Evolutionary conservation across 2,797 vertebrate genomes (phyloP), one percentile per base, ranked within the genome.

Genomic region (Microcaecilia unicolor): DNA sequence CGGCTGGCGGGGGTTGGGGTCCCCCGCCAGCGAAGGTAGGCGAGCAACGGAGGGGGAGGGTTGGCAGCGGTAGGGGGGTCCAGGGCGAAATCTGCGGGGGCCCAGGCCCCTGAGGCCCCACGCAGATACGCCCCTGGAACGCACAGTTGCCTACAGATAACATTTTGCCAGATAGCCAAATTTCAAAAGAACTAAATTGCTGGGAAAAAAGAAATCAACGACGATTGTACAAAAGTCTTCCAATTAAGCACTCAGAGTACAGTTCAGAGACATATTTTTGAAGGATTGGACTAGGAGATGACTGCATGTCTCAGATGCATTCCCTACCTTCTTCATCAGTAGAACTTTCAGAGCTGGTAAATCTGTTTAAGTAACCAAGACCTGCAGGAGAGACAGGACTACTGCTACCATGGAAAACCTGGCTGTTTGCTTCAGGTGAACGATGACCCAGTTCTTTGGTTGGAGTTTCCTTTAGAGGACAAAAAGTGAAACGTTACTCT

Each of bases 251-350:
- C 23, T 23, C 22, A 23, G n/a, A 22, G 3, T 5, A 6, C 5
- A 19, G 37, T 3, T 25, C 34, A 3, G 1, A 24, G 3, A 18
- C 7, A 16, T 15, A 25, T 28, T 30, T n/a, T n/a, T n/a, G n/a
- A n/a, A n/a, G n/a, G n/a, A n/a, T n/a, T 16, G 5, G 4, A 8
- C 17, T 21, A 41, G n/a, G n/a, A 41, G 34, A 6, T 30, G 8
- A 15, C 5, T 27, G 14, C 9, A 3, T 27, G 15, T 18, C 15
- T 15, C 10, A 28, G 7, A 13, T 21, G 11, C 28, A 26, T 17
- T 28, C n/a, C 2, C 51, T 83, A 98, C 95, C 95, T 89, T 99
- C 96, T 84, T 99, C 96, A 10, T 99, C 96, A 1, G 96, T 99
- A 37, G 96, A 98, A 53, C 95, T 98, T 54, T 99, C 96, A 0